These are phyloP conservation scores for Drosophila parthenogenetica DNA, from an alignment of 2,888 invertebrate genomes.

Conservation along the genomic window DNA sequence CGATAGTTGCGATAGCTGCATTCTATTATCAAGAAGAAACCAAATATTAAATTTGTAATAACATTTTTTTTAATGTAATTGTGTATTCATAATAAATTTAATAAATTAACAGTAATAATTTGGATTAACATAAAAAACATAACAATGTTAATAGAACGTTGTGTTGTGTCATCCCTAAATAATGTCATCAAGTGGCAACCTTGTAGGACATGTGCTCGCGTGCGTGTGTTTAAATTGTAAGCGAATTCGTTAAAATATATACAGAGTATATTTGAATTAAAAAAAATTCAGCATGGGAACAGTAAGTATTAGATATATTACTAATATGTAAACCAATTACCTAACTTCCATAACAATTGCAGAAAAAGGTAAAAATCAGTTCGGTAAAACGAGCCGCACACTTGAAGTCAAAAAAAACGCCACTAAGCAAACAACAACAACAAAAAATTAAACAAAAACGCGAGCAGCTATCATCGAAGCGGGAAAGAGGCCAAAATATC, in stretches of 20 bases:
- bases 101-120: no score
- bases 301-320: slow-evolving; percentile 44
- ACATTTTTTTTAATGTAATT: no score
- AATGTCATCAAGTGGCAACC: slow-evolving; percentile 21
- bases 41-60: neutral
- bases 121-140: no score
- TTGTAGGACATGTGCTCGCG: slow-evolving; percentile 66
- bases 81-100: no score
- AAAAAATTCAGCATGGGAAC: slow-evolving; percentile 51
- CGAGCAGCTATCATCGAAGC: slow-evolving; percentile 69
- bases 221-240: slow-evolving; percentile 1
- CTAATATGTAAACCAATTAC: neutral
- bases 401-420: slow-evolving; percentile 83
- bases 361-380: slow-evolving; percentile 85
- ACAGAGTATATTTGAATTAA: neutral
- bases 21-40: neutral
- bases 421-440: slow-evolving; percentile 82
- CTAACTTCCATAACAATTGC: neutral
- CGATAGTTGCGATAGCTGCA: neutral
- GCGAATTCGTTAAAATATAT: slow-evolving; percentile 7
- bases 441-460: slow-evolving; percentile 75
- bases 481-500: slow-evolving; percentile 80
- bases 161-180: slow-evolving; percentile 6
- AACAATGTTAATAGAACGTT: no score
- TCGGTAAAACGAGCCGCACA: slow-evolving; percentile 84